Evolutionary conservation across 2,888 invertebrate genomes (phyloP), one percentile per base, ranked within the genome.

Genomic region (Macrosiphum euphorbiae): DNA sequence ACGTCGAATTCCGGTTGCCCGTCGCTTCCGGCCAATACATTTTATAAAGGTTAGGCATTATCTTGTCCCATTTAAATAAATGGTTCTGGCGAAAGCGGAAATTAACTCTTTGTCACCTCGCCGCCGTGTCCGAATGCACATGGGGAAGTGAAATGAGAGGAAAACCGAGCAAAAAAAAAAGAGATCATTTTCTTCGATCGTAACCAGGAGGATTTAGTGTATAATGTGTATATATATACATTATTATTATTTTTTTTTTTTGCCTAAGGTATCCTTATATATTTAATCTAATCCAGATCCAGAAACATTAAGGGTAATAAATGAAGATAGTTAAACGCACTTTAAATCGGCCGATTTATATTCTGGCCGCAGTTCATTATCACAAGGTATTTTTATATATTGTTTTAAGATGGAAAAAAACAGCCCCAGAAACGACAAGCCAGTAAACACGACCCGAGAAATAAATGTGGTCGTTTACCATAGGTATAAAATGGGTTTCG

Each of bases 1-100:
- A 94, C 90, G 90, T 94, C 93, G 93, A 90, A 94, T 94, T 94
- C 93, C 93, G 93, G 93, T 94, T 61, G 93, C 61, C 93, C 93
- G 89, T 50, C 93, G 93, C 58, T 90, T 94, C 93, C 93, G 93
- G 93, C 93, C 93, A 90, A 94, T 94, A 90, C 93, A 90, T 94
- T 94, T 94, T 94, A 94, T 94, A 94, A 90, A 89, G 90, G 90
- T 93, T 90, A 55, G 90, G 93, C 93, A 90, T 94, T 94, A 94
- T 94, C 93, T 94, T 94, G 93, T 94, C 93, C 93, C 93, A 94
- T 94, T 94, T 94, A 94, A 94, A 94, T 94, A 94, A 94, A 94
- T 94, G 93, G 93, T 94, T 88, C 61, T 84, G 58, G 93, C 47
- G 58, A 94, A 93, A 90, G 93, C 93, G 93, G 93, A 94, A 94